phyloP scores from a whole-genome alignment of 1,140 invertebrate species.

The Tetramorium alpestre region DNA sequence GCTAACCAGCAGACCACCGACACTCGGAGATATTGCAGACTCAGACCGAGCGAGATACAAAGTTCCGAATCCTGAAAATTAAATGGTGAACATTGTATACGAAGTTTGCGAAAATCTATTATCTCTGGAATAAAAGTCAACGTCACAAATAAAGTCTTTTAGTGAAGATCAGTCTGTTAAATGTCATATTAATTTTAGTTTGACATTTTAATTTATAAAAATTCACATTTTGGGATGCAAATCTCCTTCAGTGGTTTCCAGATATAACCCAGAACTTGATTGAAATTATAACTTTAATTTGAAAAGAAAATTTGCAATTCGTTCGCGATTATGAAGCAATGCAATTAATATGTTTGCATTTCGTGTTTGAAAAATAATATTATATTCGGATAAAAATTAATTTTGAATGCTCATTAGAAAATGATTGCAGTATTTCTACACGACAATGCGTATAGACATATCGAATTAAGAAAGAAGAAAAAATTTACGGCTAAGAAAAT shows the following conservation, averaged over 20 bases:
- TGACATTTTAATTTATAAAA: no score
- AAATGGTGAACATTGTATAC: background rate
- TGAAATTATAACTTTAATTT: background rate
- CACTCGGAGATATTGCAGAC: conserved; percentile 88
- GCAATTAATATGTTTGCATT: background rate
- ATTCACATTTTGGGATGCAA: no score
- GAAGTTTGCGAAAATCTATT: background rate
- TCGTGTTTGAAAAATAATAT: background rate
- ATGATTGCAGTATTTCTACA: background rate
- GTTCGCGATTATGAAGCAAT: background rate
- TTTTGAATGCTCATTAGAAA: background rate
- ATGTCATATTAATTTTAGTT: no score
- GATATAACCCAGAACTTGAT: background rate
- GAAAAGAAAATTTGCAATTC: background rate
- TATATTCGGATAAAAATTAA: background rate
- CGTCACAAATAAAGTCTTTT: background rate
- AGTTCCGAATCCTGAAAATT: conserved; percentile 87
- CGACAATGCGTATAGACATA: background rate
- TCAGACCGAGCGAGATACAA: conserved; percentile 88
- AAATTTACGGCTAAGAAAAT: background rate
- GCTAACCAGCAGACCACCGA: conserved; percentile 88
- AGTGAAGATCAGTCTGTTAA: no score
- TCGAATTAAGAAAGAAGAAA: background rate
- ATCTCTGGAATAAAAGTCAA: background rate
- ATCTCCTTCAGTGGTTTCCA: background rate